Base-by-base conservation (phyloP, 2,888 invertebrate species). In the Drosophila nigritarsus region DNA sequence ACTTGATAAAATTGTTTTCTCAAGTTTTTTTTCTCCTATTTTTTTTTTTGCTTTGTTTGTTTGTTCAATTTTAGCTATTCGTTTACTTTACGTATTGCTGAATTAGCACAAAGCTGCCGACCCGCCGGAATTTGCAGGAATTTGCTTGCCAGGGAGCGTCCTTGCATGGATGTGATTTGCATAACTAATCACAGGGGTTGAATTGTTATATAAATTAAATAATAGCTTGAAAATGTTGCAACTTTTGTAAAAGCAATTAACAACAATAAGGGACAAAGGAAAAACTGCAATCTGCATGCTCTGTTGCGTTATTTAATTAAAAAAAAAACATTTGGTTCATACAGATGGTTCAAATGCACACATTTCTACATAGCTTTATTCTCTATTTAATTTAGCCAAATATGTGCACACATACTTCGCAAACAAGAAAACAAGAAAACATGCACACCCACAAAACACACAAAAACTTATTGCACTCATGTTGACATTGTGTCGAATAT, bases 381-480 rank as follows among this genome's bases (percentile, higher is more conserved):
- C 36, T 75, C 56, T 55, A 62, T 82, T 76, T 87, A 65, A 76
- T 73, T 66, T 74, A 54, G 48, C 34, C 69, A 81, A 80, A 90
- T 71, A 68, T 70, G 54, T 58, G 64, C 53, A 71, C 55, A 61
- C 42, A 75, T 58, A 56, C 64, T 69, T 49, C 30, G 67, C 65
- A 75, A 62, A 74, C 60, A 73, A 54, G 24, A 34, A 75, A 62
- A 74, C 59, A 73, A 54, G 24, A 36, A 20, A 38, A 53, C 51
- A 60, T n/a, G 45, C 40, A 54, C 32, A 53, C 58, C 30, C 50
- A 56, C 18, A 62, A 34, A 60, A 40, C 40, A 58, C 38, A 51
- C 7, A 56, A 38, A 48, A 32, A 50, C 56, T 51, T 32, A 54
- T 67, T 50, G 42, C 45, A 70, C 20, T 27, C 30, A 20, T 67